Conservation (phyloP, 2,797 vertebrate species). For the Sebastes itinus region DNA sequence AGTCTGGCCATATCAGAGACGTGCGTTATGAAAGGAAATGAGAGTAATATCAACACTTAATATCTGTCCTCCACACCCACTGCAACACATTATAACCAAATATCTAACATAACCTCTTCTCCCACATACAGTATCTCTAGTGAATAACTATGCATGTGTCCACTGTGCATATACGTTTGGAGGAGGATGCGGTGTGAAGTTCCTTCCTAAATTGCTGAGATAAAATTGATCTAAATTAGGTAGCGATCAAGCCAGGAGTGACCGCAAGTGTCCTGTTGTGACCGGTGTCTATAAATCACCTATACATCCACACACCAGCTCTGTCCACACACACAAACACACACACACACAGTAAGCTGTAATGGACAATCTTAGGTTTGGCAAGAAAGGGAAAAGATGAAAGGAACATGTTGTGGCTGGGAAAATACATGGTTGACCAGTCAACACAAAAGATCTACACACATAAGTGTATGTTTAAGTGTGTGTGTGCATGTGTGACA, state of each 20-base stretch:
- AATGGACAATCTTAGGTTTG: constrained; percentile 30
- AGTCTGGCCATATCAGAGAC: constrained; percentile 26
- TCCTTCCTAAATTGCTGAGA: constrained; percentile 35
- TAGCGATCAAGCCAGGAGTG: constrained; percentile 49
- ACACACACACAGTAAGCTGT: not conserved
- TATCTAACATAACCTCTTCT: constrained; percentile 19
- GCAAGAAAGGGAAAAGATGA: not conserved
- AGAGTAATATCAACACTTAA: not conserved
- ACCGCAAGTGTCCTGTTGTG: constrained; percentile 46
- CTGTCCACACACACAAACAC: not conserved
- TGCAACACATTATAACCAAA: not conserved
- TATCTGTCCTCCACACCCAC: constrained; percentile 2
- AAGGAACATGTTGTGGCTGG: constrained; percentile 18
- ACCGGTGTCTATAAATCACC: constrained; percentile 49
- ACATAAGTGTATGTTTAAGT: not conserved
- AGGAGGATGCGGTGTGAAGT: constrained; percentile 41
- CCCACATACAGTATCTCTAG: not conserved
- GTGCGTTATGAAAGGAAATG: constrained; percentile 1
- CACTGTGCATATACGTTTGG: not conserved
- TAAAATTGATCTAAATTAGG: constrained; percentile 57
- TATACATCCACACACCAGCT: not conserved
- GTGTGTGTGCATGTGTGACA: not conserved
- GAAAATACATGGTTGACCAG: constrained; percentile 29
- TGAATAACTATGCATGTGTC: not conserved
- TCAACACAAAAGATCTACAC: constrained; percentile 1